Base-by-base conservation (phyloP, 2,113 vertebrate species). In the Toxotes jaculatrix region DNA sequence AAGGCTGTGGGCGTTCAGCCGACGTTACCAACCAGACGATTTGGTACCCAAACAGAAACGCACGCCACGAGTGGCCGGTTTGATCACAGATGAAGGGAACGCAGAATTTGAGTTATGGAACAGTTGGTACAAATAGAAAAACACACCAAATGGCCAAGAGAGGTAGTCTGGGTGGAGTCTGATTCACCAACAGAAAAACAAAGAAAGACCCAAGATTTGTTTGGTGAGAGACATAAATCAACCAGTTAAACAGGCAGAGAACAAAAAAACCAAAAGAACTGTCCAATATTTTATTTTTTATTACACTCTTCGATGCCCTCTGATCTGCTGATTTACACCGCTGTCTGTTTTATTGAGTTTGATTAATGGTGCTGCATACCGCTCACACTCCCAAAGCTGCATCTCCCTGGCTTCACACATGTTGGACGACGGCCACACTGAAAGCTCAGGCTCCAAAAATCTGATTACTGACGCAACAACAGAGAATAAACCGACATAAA, bases 281-380 rank as follows among this genome's bases (percentile, higher is more conserved):
- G 38, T 31, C 11, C 38, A 14, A 21, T 14, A 32, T 61, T 49
- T 4, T 42, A 23, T 36, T 36, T 9, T 66, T 59, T 40, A n/a
- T 59, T 17, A 11, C 27, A 31, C 43, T 27, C 27, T 14, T 14
- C 42, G 34, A 32, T 60, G 61, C 53, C 62, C 62, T 72, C 27
- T 32, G 27, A 27, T 11, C 8, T n/a, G 49, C 59, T 62, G 72
- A 82, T 75, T 82, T 68, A 82, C 45, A 7, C 45, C 65, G 9
- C 43, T 23, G 38, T 23, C 66, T 43, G 42, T 73, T 74, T 61
- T 7, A 42, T 60, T 67, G 11, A 31, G 3, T 45, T 13, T 60
- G 74, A 83, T 66, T 66, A 14, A 72, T 21, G 51, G 5, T 0
- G 73, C 74, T 4, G 47, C 38, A 40, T 36, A 27, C 55, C 55